These are phyloP conservation scores for Leucosticte australis DNA, from an alignment of 2,113 vertebrate genomes.

Conservation along the genomic window DNA sequence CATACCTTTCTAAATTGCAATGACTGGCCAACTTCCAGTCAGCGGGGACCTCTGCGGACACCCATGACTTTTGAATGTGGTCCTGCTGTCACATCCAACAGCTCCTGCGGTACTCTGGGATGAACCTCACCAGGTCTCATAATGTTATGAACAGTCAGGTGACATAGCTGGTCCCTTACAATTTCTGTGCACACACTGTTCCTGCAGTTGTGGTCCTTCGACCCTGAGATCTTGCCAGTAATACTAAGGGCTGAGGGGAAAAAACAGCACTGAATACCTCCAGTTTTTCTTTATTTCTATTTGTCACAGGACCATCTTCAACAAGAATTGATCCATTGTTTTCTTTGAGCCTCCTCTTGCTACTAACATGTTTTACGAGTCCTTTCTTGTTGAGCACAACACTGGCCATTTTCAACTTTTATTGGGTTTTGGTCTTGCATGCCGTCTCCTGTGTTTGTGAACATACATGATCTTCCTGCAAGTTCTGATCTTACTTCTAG, in stretches of 20 bases:
- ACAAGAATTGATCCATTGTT: neutral
- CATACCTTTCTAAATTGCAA: neutral
- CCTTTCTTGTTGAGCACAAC: neutral
- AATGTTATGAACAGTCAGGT: neutral
- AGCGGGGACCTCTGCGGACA: neutral
- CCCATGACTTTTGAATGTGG: neutral
- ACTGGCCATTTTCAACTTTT: neutral
- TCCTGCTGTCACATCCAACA: neutral
- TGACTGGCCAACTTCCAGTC: neutral
- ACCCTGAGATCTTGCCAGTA: neutral
- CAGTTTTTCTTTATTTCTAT: neutral
- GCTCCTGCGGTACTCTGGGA: neutral
- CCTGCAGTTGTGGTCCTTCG: neutral
- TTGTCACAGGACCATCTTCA: neutral
- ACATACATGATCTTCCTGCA: neutral
- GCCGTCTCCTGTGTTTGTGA: neutral
- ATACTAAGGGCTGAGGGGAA: neutral
- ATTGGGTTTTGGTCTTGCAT: neutral
- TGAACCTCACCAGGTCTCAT: neutral
- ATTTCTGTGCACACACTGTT: neutral
- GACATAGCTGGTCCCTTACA: neutral
- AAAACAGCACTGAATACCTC: rapidly evolving
- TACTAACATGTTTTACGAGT: neutral
- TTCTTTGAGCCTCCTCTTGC: neutral
- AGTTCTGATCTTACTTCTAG: neutral